phyloP scores from a whole-genome alignment of 2,797 vertebrate genomes.

The Macropodus opercularis region DNA sequence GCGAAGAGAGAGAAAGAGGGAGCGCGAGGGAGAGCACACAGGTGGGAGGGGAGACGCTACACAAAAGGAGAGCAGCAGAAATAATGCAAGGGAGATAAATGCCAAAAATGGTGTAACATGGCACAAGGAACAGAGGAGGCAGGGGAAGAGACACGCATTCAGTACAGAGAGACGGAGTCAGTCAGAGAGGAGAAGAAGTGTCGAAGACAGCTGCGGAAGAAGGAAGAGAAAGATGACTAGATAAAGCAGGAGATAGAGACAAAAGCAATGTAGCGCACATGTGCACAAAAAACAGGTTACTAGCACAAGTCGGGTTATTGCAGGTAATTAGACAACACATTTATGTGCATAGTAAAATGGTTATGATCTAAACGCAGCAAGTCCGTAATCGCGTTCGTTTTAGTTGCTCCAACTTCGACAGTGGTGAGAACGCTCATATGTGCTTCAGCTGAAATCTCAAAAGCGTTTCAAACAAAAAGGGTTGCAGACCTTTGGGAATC shows the following conservation, averaged over 20 bases:
- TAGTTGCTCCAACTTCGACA: too few species aligned
- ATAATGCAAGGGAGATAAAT: constrained; percentile 71
- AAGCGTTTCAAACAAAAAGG: background rate
- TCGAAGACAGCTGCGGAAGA: constrained; percentile 19
- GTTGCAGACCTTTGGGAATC: background rate
- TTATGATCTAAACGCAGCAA: constrained; percentile 1
- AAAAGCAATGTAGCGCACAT: background rate
- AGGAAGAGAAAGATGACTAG: constrained; percentile 13
- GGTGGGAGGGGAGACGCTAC: constrained; percentile 66
- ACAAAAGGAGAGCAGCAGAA: constrained; percentile 67
- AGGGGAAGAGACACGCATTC: constrained; percentile 25
- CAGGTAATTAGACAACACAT: background rate
- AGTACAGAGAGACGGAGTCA: constrained; percentile 34
- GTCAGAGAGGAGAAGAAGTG: constrained; percentile 34
- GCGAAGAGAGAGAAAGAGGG: constrained; percentile 34
- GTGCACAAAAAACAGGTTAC: constrained; percentile 7
- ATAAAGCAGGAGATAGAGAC: constrained; percentile 24
- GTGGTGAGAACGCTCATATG: background rate
- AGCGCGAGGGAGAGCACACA: constrained; percentile 36
- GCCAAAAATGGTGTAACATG: constrained; percentile 63
- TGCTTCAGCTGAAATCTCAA: background rate
- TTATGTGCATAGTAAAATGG: background rate
- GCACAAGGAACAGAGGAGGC: constrained; percentile 54
- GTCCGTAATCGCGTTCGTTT: constrained; percentile 16
- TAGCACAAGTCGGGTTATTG: constrained; percentile 19